Percentiles rank a stretch among this genome's conserved stretches.
Conservation (phyloP, 2,113 vertebrate genomes). For the Genyomyrus donnyi region DNA sequence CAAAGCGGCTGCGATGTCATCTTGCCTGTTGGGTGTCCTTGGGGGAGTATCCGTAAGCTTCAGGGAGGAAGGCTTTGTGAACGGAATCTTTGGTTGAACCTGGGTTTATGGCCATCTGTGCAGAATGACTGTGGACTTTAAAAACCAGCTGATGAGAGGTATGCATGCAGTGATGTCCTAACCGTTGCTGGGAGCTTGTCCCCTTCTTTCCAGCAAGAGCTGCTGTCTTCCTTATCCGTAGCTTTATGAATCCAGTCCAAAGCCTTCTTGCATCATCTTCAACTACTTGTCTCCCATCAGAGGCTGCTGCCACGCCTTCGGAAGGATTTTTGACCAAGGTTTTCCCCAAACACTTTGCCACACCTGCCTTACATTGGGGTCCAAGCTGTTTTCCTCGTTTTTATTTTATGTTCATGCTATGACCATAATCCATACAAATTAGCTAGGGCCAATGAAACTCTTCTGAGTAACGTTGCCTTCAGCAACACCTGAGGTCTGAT, state of each 20-base stretch:
- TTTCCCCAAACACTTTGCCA: constrained; percentile 92
- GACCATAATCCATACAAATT: not conserved
- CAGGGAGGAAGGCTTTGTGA: constrained; percentile 72
- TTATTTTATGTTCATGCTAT: not conserved
- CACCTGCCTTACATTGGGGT: constrained; percentile 78
- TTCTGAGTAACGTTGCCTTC: not conserved
- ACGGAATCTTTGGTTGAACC: constrained; percentile 65
- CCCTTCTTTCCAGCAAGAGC: constrained; percentile 64
- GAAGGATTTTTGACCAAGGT: constrained; percentile 99
- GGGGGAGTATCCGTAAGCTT: constrained; percentile 69
- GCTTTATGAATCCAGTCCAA: constrained; percentile 62
- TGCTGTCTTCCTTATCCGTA: constrained; percentile 56
- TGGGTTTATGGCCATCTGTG: constrained; percentile 42
- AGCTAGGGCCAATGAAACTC: not conserved
- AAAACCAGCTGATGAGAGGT: constrained; percentile 51
- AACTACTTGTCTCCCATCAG: constrained; percentile 73
- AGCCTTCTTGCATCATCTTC: constrained; percentile 66
- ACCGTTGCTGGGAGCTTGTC: constrained; percentile 75
- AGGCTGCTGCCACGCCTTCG: constrained; percentile 77
- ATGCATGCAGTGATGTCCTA: constrained; percentile 76
- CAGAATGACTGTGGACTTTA: constrained; percentile 42
- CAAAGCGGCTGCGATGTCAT: not conserved
- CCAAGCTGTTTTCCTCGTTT: constrained; percentile 48
- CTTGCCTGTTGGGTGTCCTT: constrained; percentile 47
- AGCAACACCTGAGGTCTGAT: not conserved